A percentile compares a stretch with the other conserved stretches of the same genome.
Evolutionary conservation across 2,888 invertebrate genomes (phyloP).

Genomic region (Malacosoma neustria): DNA sequence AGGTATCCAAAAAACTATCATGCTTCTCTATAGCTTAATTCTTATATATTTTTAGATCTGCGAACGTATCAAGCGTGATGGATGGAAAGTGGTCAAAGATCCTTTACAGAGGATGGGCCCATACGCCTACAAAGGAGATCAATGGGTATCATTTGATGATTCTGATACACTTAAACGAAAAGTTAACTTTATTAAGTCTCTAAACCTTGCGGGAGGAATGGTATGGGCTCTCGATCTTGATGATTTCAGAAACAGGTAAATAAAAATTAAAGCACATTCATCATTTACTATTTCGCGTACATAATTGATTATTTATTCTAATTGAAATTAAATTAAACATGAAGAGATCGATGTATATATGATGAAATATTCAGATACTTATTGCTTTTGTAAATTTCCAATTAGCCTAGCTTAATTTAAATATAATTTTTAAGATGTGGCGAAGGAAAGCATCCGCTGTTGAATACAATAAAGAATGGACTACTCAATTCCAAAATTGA

Average conservation of each 20-base stretch:
- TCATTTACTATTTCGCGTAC: too few relatives aligned
- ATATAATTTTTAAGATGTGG: conserved; percentile 80
- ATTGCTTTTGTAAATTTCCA: too few relatives aligned
- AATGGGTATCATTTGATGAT: conserved; percentile 95
- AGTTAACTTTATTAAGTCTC: conserved; percentile 83
- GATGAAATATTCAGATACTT: too few relatives aligned
- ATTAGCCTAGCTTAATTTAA: too few relatives aligned
- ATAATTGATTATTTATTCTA: too few relatives aligned
- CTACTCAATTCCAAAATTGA: conserved; percentile 67
- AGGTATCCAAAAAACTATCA: too few relatives aligned
- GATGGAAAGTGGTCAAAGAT: conserved; percentile 89
- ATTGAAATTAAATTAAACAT: too few relatives aligned
- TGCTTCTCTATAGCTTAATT: conserved; percentile 1
- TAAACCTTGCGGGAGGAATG: conserved; percentile 91
- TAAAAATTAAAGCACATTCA: background rate
- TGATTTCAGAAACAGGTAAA: conserved; percentile 82
- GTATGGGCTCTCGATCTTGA: conserved; percentile 94
- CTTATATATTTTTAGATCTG: conserved; percentile 77
- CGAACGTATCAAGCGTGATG: conserved; percentile 83
- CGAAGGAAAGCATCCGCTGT: conserved; percentile 85
- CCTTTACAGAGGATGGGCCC: conserved; percentile 88
- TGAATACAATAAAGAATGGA: conserved; percentile 84
- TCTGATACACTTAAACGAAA: conserved; percentile 85
- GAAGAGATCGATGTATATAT: too few relatives aligned
- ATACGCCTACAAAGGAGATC: conserved; percentile 88